These are phyloP conservation scores for Himalopsyche phryganea DNA, from an alignment of 1,140 invertebrate species.

Conservation along the genomic window DNA sequence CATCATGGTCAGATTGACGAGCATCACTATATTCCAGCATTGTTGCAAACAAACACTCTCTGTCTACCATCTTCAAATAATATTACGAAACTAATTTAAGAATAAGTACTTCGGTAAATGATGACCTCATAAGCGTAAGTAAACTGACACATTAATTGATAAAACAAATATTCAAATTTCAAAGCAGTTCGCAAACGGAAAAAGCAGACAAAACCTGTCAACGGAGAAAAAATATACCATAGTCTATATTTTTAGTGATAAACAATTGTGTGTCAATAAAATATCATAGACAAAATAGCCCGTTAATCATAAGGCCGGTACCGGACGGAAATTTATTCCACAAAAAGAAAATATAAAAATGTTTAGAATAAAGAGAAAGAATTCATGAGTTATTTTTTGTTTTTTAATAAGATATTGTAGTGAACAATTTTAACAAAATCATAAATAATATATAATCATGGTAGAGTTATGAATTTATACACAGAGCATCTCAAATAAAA, in stretches of 20 bases:
- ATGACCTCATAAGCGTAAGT: constrained; percentile 15
- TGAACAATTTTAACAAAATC: too few relatives aligned
- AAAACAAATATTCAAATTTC: constrained; percentile 28
- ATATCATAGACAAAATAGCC: too few relatives aligned
- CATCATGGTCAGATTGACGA: constrained; percentile 9
- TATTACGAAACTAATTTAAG: background rate
- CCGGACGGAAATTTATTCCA: too few relatives aligned
- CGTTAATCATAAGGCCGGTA: too few relatives aligned
- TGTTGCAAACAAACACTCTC: constrained; percentile 16
- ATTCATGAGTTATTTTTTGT: too few relatives aligned
- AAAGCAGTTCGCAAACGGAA: constrained; percentile 20
- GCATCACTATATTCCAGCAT: constrained; percentile 15
- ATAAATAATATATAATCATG: too few relatives aligned
- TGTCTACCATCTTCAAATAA: constrained; percentile 17
- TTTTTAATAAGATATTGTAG: too few relatives aligned
- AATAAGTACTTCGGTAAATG: constrained; percentile 12
- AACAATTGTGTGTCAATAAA: too few relatives aligned
- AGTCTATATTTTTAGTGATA: background rate
- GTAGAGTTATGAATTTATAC: too few relatives aligned
- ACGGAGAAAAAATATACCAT: constrained; percentile 6
- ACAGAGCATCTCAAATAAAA: too few relatives aligned
- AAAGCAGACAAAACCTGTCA: constrained; percentile 15
- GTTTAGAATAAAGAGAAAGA: too few relatives aligned
- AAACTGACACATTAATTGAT: constrained; percentile 25
- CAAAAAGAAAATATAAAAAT: too few relatives aligned